A percentile compares a stretch with the other conserved stretches of the same genome.
phyloP scores from a whole-genome alignment of 2,113 vertebrate genomes.

The Hippoglossus stenolepis region DNA sequence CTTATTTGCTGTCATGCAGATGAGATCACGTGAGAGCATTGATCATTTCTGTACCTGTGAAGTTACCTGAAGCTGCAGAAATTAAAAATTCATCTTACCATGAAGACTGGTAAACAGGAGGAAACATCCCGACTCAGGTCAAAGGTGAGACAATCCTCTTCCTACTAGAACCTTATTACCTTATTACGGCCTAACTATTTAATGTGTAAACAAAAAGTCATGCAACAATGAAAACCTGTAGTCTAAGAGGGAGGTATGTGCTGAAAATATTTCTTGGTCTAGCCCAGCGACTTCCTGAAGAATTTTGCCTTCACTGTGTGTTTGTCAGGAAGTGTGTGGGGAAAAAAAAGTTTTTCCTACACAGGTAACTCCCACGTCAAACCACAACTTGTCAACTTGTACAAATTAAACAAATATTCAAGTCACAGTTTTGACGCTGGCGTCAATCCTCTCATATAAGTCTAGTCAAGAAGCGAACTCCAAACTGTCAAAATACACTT shows the following conservation, averaged over 20 bases:
- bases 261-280: slow-evolving; percentile 9
- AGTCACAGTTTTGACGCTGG: not conserved
- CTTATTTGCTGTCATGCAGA: no score
- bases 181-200: not conserved
- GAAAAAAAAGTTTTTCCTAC: slow-evolving; percentile 1
- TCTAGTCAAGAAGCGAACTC: no score
- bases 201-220: not conserved
- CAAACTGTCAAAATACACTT: no score
- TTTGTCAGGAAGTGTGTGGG: slow-evolving; percentile 8
- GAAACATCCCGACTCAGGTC: not conserved
- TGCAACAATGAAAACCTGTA: not conserved
- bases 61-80: no score
- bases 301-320: slow-evolving; percentile 1
- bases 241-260: not conserved
- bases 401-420: not conserved
- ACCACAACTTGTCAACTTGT: no score
- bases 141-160: not conserved
- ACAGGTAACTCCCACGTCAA: slow-evolving; percentile 17
- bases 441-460: not conserved
- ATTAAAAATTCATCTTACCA: no score
- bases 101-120: no score
- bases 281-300: slow-evolving; percentile 5
- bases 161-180: not conserved
- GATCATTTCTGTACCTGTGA: no score
- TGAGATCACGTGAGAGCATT: not conserved